These are phyloP conservation scores for Tapirus terrestris DNA, from an alignment of 2,113 vertebrate genomes.

Conservation along the genomic window DNA sequence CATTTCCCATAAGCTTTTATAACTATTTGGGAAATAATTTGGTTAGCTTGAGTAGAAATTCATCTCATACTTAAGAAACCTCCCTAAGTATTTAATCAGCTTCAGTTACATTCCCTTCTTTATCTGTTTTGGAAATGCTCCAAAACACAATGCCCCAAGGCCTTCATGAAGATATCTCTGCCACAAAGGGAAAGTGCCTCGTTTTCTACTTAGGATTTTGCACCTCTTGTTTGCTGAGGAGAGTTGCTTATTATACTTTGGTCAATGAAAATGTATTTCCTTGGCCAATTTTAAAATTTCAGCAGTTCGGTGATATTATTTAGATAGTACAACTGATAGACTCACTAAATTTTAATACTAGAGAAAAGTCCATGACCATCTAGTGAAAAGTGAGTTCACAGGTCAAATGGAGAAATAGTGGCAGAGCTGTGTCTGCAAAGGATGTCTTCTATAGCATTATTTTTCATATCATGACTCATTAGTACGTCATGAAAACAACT, in stretches of 20 bases:
- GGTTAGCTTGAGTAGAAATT: not conserved
- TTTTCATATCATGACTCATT: not conserved
- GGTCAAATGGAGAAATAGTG: not conserved
- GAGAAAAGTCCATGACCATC: not conserved
- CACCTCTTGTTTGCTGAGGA: not conserved
- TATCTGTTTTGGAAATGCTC: conserved; percentile 4
- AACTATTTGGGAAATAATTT: conserved; percentile 38
- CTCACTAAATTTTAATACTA: not conserved
- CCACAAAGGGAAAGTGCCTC: not conserved
- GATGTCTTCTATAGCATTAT: not conserved
- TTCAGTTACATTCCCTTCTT: not conserved
- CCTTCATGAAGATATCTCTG: not conserved
- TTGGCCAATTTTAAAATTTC: not conserved
- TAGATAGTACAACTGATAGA: not conserved
- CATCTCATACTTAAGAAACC: not conserved
- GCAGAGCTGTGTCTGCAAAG: not conserved
- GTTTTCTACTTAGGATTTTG: not conserved
- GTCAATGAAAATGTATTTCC: not conserved
- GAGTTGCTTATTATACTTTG: conserved; percentile 6
- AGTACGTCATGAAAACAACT: not conserved
- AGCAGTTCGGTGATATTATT: not conserved
- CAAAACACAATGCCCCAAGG: not conserved
- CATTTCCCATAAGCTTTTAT: not conserved
- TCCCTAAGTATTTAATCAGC: not conserved
- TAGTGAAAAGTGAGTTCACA: not conserved